Evolutionary conservation across 2,888 invertebrate genomes (phyloP).

Genomic region (Glyphotaelius pellucidus): DNA sequence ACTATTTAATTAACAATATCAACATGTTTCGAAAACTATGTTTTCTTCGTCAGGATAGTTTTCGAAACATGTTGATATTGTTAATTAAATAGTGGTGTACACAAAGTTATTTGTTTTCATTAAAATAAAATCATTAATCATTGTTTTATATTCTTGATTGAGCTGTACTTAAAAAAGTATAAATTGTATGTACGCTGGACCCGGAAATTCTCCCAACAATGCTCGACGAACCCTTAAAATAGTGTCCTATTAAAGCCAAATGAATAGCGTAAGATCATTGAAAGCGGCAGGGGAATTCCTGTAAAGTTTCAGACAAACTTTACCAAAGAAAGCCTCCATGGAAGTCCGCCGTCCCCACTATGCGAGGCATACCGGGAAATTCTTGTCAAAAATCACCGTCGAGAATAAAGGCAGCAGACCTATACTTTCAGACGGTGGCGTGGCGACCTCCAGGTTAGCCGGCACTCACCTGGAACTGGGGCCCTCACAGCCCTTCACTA

Average conservation of each 20-base stretch:
- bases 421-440: not conserved
- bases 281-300: slow-evolving; percentile 56
- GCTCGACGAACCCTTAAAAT: slow-evolving; percentile 55
- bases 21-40: too few species aligned
- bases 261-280: slow-evolving; percentile 63
- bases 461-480: not conserved
- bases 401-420: not conserved
- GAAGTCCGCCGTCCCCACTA: not conserved
- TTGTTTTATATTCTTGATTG: too few species aligned
- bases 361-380: not conserved
- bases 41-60: too few species aligned
- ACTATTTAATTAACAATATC: too few species aligned
- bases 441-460: not conserved
- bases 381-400: not conserved
- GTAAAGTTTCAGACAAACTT: slow-evolving; percentile 56
- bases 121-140: not conserved
- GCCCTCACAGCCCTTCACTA: not conserved
- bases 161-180: too few species aligned
- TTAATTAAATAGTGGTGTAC: too few species aligned
- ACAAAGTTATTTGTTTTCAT: too few species aligned
- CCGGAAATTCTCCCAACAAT: slow-evolving; percentile 11
- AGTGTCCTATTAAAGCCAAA: slow-evolving; percentile 63
- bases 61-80: too few species aligned
- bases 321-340: slow-evolving; percentile 38
- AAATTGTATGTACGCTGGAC: not conserved